Evolutionary conservation across 2,797 vertebrate genomes (phyloP).

Genomic region (Microctenopoma stevenorrisi): DNA sequence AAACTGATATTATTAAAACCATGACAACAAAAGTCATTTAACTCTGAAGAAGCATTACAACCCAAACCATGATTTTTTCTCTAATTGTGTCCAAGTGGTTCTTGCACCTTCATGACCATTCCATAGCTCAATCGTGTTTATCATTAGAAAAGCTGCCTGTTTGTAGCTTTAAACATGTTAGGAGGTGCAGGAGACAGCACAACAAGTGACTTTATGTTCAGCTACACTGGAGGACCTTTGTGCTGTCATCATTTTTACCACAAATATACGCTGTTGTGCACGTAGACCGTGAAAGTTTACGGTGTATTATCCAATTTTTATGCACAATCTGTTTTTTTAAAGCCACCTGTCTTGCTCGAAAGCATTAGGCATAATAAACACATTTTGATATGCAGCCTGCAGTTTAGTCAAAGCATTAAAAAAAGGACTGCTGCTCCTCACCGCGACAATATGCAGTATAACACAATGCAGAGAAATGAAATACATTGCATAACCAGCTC

Average conservation of each 20-base stretch:
- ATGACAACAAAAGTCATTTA: too few relatives aligned
- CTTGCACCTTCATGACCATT: too few relatives aligned
- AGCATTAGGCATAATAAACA: slow-evolving; percentile 57
- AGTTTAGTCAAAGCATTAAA: slow-evolving; percentile 45
- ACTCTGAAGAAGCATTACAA: too few relatives aligned
- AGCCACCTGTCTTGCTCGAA: slow-evolving; percentile 62
- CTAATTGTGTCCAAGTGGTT: too few relatives aligned
- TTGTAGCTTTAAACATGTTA: too few relatives aligned
- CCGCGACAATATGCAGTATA: slow-evolving; percentile 4
- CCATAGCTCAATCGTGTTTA: too few relatives aligned
- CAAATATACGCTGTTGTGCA: not conserved
- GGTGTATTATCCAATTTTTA: slow-evolving; percentile 64
- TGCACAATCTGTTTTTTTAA: slow-evolving; percentile 72
- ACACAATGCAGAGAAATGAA: slow-evolving; percentile 13
- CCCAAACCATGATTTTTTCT: too few relatives aligned
- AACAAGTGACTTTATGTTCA: too few relatives aligned
- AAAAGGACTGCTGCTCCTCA: not conserved
- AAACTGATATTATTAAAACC: too few relatives aligned
- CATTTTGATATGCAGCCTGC: slow-evolving; percentile 44
- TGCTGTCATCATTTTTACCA: slow-evolving; percentile 27
- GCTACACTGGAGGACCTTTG: too few relatives aligned
- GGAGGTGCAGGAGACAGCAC: too few relatives aligned
- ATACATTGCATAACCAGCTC: not conserved
- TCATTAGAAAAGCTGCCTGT: too few relatives aligned
- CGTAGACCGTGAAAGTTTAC: slow-evolving; percentile 42